A percentile compares a stretch with the other conserved stretches of the same genome.
Evolutionary conservation across 2,888 invertebrate genomes (phyloP).

Genomic region (Cheilosia scutellata): DNA sequence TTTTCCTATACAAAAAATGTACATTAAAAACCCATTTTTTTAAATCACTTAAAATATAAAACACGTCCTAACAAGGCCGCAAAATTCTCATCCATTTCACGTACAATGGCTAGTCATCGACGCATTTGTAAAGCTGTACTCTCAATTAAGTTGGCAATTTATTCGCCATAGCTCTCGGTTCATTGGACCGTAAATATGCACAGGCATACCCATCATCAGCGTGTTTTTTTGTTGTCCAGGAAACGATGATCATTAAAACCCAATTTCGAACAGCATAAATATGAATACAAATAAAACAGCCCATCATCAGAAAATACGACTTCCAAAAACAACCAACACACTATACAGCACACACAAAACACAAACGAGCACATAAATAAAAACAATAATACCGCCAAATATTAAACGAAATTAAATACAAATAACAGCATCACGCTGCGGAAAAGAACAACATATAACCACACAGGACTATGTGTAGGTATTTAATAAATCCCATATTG

Average conservation of each 20-base stretch:
- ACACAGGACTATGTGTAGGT: background rate
- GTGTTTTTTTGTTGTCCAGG: background rate
- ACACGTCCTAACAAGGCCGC: background rate
- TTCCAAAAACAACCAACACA: background rate
- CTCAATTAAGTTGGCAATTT: slow-evolving; percentile 13
- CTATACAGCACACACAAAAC: too few species aligned
- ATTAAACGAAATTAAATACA: slow-evolving; percentile 49
- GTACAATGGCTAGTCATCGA: background rate
- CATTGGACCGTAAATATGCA: slow-evolving; percentile 12
- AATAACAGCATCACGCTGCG: background rate
- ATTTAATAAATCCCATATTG: slow-evolving; percentile 57
- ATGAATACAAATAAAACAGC: slow-evolving; percentile 7
- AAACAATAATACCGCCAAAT: slow-evolving; percentile 36
- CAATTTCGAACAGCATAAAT: slow-evolving; percentile 31
- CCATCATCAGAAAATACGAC: background rate
- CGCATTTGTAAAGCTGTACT: background rate
- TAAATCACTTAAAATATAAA: too few species aligned
- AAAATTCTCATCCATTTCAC: background rate
- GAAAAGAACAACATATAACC: background rate
- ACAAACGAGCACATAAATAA: slow-evolving; percentile 3
- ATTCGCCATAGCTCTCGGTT: slow-evolving; percentile 15
- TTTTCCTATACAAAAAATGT: background rate
- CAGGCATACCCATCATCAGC: background rate
- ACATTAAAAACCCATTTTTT: too few species aligned
- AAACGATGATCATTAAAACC: slow-evolving; percentile 19